phyloP scores from a whole-genome alignment of 2,888 invertebrate species.

The Euphydryas editha region DNA sequence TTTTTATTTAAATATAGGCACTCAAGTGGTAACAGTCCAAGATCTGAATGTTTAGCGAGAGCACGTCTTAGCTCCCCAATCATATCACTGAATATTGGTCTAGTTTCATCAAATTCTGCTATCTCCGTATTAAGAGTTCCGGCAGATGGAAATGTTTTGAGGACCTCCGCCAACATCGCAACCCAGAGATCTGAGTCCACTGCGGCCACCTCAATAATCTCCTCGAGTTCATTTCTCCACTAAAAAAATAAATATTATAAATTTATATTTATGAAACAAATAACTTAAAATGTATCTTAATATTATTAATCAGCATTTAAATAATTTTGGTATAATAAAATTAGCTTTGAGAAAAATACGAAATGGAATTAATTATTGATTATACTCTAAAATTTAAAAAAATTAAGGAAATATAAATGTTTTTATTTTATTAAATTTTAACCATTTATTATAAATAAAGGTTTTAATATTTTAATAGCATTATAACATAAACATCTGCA shows the following conservation, averaged over 20 bases:
- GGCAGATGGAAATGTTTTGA: constrained; percentile 95
- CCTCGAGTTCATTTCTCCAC: constrained; percentile 97
- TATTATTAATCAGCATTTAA: not conserved
- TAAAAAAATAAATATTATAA: constrained; percentile 69
- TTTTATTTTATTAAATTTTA: not conserved
- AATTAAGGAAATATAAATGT: not conserved
- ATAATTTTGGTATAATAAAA: too few species aligned
- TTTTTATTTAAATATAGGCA: constrained; percentile 98
- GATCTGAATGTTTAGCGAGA: constrained; percentile 92
- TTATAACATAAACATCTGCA: constrained; percentile 10
- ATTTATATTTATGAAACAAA: not conserved
- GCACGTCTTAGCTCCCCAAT: constrained; percentile 92
- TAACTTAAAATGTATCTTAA: not conserved
- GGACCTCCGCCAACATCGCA: constrained; percentile 97
- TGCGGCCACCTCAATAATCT: constrained; percentile 96
- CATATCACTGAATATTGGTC: constrained; percentile 95
- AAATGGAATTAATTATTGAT: too few species aligned
- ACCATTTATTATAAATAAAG: not conserved
- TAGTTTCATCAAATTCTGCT: constrained; percentile 93
- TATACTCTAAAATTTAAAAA: not conserved
- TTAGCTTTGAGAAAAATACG: too few species aligned
- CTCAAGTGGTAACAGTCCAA: constrained; percentile 95
- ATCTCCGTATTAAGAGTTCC: constrained; percentile 96
- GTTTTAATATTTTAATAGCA: not conserved
- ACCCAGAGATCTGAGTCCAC: constrained; percentile 98